These are phyloP conservation scores for Coreius guichenoti DNA, from an alignment of 2,797 vertebrate genomes.

Conservation along the genomic window DNA sequence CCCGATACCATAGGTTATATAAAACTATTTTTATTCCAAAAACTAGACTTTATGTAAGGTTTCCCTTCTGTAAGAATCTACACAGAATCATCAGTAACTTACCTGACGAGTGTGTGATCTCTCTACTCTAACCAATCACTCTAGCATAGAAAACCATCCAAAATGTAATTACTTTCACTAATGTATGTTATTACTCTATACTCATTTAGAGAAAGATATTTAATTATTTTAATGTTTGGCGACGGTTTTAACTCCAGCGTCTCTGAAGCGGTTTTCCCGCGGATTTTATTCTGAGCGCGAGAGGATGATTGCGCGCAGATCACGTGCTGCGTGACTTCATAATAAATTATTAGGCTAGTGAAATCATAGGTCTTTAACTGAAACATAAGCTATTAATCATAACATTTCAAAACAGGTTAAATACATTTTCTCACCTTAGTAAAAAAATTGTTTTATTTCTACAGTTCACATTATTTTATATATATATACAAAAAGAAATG, in stretches of 20 bases:
- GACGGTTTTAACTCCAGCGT: not conserved
- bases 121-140: not conserved
- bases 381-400: not conserved
- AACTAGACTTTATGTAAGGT: not conserved
- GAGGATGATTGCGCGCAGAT: not conserved
- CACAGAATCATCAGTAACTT: not conserved
- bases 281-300: not conserved
- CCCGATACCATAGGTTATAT: not conserved
- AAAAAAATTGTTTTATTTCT: not conserved
- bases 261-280: conserved; percentile 15
- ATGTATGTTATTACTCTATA: not conserved
- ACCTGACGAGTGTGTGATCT: not conserved
- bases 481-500: not conserved
- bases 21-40: not conserved
- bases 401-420: not conserved
- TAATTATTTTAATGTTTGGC: not conserved
- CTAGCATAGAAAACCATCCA: not conserved
- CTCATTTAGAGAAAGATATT: not conserved
- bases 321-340: not conserved
- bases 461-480: not conserved
- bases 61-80: not conserved
- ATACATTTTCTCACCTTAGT: not conserved
- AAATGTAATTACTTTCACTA: not conserved
- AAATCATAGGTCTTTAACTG: not conserved
- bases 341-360: too few relatives aligned